Evolutionary conservation across 2,797 vertebrate species (phyloP), one percentile per base, ranked within the genome.

Genomic region (Thunnus albacares): DNA sequence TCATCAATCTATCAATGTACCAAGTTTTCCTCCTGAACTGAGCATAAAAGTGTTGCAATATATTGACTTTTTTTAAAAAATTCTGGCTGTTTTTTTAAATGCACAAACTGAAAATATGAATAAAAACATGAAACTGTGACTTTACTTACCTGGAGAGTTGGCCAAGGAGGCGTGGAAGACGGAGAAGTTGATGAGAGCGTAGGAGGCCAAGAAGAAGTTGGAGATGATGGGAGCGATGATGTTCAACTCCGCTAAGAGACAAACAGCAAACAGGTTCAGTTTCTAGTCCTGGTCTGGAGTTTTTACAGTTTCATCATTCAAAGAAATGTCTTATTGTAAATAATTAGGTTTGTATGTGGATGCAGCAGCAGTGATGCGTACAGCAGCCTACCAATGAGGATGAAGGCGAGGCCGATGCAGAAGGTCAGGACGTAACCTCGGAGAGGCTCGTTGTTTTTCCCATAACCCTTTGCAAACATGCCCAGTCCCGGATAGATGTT

Each of bases 211-310:
- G 94, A 99, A 99, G 94, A 99, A 99, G 92, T 99, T 99, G 79
- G 98, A 99, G 93, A 99, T 99, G 93, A 99, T 99, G 81, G 98
- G 98, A 91, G 98, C 98, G 71, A 99, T 99, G 88, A 97, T 92
- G 86, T 99, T 99, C 87, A 99, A 71, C 94, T 99, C 96, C 7
- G 96, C 98, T 99, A 43, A n/a, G 33, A 68, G 76, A 77, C 75
- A 89, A 91, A 90, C 77, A n/a, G 35, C 56, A 45, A 30, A 5
- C 30, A 77, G 13, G 1, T 22, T 8, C 1, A 10, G 38, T 17
- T 52, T 47, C 18, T 30, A 3, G 28, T 30, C 28, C 28, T 30
- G 28, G 24, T 24, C 24, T 24, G 24, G 24, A 24, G 24, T 24
- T 24, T 24, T 41, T 1, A 14, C 13, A 12, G 22, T 14, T 11